These are phyloP conservation scores for Troides oblongomaculatus DNA, from an alignment of 2,888 invertebrate genomes.

Conservation along the genomic window DNA sequence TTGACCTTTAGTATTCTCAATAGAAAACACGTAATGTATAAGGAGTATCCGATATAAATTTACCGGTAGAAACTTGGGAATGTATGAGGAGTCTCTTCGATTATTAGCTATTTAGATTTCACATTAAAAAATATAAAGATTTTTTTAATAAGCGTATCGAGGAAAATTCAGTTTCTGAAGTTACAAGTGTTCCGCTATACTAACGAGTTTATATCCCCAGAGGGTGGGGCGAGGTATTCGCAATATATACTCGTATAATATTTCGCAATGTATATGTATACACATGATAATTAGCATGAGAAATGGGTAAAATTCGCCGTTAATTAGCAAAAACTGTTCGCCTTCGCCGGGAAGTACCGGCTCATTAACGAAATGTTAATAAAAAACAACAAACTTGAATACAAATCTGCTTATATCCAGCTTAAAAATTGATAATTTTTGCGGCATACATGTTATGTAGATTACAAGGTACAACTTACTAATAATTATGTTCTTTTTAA, in stretches of 20 bases:
- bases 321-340: slow-evolving; percentile 19
- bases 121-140: too few relatives aligned
- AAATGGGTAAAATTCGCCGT: slow-evolving; percentile 19
- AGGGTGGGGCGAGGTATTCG: slow-evolving; percentile 15
- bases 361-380: slow-evolving; percentile 8
- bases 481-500: not conserved
- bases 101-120: too few relatives aligned
- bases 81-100: too few relatives aligned
- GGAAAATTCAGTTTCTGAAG: not conserved
- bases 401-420: slow-evolving; percentile 11
- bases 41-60: too few relatives aligned
- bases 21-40: too few relatives aligned
- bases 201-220: not conserved
- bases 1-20: too few relatives aligned
- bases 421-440: slow-evolving; percentile 1
- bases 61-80: too few relatives aligned
- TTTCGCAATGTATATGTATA: not conserved
- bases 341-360: slow-evolving; percentile 12
- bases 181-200: not conserved
- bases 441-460: not conserved
- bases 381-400: slow-evolving; percentile 8
- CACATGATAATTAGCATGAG: slow-evolving; percentile 13
- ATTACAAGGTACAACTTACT: not conserved
- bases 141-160: not conserved
- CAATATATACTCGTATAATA: not conserved